These are phyloP conservation scores for Epistrophe grossulariae DNA, from an alignment of 2,888 invertebrate genomes.

Conservation along the genomic window DNA sequence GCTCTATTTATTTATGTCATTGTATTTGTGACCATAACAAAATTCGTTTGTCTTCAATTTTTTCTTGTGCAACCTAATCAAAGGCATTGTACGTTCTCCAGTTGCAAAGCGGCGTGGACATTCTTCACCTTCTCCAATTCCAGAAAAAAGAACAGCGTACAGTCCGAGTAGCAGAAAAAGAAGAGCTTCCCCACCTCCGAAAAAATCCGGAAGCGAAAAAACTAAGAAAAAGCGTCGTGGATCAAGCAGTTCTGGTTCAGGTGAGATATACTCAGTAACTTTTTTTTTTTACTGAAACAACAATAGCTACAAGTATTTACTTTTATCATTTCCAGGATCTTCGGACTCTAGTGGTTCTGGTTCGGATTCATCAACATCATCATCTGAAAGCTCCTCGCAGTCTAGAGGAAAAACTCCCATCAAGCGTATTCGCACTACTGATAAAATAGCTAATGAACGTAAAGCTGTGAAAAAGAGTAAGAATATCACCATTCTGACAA, in stretches of 20 bases:
- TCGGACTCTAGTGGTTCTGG: constrained; percentile 82
- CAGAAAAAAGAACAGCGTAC: constrained; percentile 79
- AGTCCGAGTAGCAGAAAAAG: constrained; percentile 82
- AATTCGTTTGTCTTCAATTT: not conserved
- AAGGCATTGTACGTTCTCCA: constrained; percentile 79
- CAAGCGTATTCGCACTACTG: constrained; percentile 80
- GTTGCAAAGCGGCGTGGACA: constrained; percentile 78
- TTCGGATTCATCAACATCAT: constrained; percentile 83
- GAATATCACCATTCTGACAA: not conserved
- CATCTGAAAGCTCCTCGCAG: constrained; percentile 82
- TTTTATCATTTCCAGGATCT: constrained; percentile 77
- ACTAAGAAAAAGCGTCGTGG: constrained; percentile 79
- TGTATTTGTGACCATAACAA: constrained; percentile 24
- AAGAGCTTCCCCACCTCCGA: constrained; percentile 79
- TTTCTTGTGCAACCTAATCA: constrained; percentile 31
- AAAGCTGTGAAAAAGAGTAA: constrained; percentile 82
- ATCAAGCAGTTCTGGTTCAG: constrained; percentile 83
- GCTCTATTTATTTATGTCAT: not conserved
- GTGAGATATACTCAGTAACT: constrained; percentile 74
- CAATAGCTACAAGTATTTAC: not conserved
- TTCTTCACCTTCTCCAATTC: constrained; percentile 79
- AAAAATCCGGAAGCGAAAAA: constrained; percentile 78
- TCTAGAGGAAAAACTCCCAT: constrained; percentile 80
- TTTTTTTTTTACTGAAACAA: no score
- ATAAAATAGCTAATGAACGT: constrained; percentile 80